Base-by-base conservation (phyloP, 2,888 invertebrate species). In the Drymonia ruficornis region DNA sequence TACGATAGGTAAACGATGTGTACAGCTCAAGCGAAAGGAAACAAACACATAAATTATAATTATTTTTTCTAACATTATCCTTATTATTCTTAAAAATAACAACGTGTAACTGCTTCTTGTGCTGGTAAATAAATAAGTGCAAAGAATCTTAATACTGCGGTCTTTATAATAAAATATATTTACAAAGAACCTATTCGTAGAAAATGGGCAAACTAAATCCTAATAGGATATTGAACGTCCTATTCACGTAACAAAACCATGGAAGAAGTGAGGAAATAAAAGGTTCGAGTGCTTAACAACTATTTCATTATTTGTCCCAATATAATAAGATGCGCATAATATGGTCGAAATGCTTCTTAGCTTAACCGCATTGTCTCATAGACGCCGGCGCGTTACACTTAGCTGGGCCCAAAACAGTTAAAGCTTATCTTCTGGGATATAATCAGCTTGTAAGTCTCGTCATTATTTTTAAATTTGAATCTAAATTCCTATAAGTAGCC, bases 181-280 rank as follows among this genome's bases (percentile, higher is more conserved):
- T 63, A 52, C 52, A 52, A 62, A 67, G 70, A 61, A 56, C 60
- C 58, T 66, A 65, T 83, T 83, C 83, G 65, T 65, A 75, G 82
- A 83, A 84, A 75, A 64, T 72, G 70, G 65, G 65, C 72, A 80
- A 80, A 81, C 76, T 73, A 75, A 80, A 64, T 68, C 70, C 67
- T 82, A 84, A 85, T 84, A 85, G 81, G 81, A 83, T 85, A 81
- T 83, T 78, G 73, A 84, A 76, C 72, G 61, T 50, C 52, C 66
- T 68, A 81, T 85, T 77, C 73, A 74, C 68, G 64, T 75, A 71
- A 77, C 74, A 76, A 76, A 72, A 76, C 74, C 69, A 72, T 76
- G 73, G 74, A 80, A 80, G 76, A 76, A 78, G 76, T 67, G 66
- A 84, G 86, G 84, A 87, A 86, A 85, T 87, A 87, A 86, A 84